A percentile compares a stretch with the other conserved stretches of the same genome.
phyloP scores from a whole-genome alignment of 2,797 vertebrate genomes.

The Knipowitschia caucasica region DNA sequence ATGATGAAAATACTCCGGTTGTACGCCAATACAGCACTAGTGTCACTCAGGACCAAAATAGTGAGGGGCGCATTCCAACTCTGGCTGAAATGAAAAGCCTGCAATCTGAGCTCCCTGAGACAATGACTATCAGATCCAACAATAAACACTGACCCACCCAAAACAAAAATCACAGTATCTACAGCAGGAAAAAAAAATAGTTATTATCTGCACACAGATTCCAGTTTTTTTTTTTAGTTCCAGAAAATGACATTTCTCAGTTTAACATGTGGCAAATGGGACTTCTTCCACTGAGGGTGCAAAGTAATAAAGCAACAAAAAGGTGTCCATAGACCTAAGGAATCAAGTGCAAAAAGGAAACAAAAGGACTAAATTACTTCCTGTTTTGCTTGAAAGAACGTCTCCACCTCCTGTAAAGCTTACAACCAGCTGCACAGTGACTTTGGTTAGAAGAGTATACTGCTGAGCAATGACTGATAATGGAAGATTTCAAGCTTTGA shows the following conservation, averaged over 20 bases:
- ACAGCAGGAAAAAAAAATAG: conserved; percentile 17
- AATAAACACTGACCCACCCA: conserved; percentile 64
- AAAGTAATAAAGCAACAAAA: conserved; percentile 57
- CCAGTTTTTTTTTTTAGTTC: background rate
- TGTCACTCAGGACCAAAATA: conserved; percentile 68
- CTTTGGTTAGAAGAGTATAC: conserved; percentile 18
- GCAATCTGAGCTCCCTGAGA: conserved; percentile 73
- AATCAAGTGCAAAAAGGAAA: conserved; percentile 62
- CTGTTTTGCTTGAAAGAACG: conserved; percentile 57
- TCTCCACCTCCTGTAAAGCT: conserved; percentile 40
- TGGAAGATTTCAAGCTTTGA: no score
- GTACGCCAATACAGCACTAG: conserved; percentile 44
- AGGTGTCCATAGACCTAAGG: conserved; percentile 45
- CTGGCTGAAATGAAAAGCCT: conserved; percentile 75
- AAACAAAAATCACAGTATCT: conserved; percentile 54
- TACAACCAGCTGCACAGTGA: conserved; percentile 26
- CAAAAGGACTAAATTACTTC: conserved; percentile 62
- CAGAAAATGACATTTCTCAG: background rate
- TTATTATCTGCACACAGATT: conserved; percentile 2
- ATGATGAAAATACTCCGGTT: conserved; percentile 17
- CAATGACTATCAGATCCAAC: conserved; percentile 61
- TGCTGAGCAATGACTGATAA: background rate
- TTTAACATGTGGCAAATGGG: conserved; percentile 2
- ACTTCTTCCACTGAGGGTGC: conserved; percentile 9
- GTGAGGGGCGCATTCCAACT: conserved; percentile 69